Percentiles rank a stretch among this genome's conserved stretches.
These are phyloP conservation scores for Camelus bactrianus DNA, from an alignment of 2,113 vertebrate genomes.

Conservation along the genomic window DNA sequence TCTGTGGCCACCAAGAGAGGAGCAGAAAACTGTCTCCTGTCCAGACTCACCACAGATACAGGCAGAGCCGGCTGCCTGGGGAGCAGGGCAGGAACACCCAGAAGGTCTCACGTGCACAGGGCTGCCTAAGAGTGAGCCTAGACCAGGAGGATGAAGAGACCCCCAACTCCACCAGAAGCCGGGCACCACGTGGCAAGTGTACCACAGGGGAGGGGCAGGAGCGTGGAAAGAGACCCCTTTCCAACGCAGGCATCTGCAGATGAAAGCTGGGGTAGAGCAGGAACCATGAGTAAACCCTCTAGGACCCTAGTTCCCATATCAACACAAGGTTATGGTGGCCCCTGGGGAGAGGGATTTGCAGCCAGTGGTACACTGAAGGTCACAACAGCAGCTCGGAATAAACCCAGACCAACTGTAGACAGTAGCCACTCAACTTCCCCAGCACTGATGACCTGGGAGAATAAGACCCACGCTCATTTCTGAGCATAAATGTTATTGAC, in stretches of 20 bases:
- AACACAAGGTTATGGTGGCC: background rate
- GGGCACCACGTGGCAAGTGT: fast-evolving
- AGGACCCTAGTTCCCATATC: fast-evolving
- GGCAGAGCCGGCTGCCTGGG: background rate
- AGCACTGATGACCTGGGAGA: background rate
- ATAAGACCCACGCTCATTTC: background rate
- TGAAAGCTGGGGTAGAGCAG: background rate
- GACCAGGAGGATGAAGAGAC: background rate
- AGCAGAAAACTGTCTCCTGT: background rate
- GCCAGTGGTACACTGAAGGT: background rate
- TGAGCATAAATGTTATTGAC: background rate
- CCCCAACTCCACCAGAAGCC: background rate
- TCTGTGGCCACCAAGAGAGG: background rate
- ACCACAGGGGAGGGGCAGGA: background rate
- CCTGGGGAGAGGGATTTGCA: background rate
- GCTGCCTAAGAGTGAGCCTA: background rate
- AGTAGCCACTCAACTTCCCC: background rate
- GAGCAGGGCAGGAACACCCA: background rate
- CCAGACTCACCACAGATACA: background rate
- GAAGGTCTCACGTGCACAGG: fast-evolving
- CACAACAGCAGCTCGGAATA: background rate
- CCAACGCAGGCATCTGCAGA: background rate
- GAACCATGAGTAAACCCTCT: too few relatives aligned
- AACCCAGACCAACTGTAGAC: background rate
- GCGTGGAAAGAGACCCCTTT: background rate